phyloP scores from a whole-genome alignment of 2,797 vertebrate genomes.

The Triplophysa yarkandensis region DNA sequence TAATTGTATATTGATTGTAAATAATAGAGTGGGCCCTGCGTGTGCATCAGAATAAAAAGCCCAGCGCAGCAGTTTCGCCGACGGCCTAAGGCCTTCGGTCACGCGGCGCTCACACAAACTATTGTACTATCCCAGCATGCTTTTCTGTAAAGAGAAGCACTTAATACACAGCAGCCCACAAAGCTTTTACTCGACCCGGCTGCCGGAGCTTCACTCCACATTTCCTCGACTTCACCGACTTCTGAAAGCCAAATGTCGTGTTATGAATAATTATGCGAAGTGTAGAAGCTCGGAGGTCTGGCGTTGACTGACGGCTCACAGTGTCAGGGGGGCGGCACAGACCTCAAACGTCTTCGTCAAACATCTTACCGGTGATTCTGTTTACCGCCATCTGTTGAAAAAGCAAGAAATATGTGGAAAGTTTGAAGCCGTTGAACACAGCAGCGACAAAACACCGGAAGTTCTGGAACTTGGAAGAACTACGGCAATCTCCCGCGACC shows the following conservation, averaged over 20 bases:
- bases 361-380: background rate
- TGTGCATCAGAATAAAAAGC: slow-evolving; percentile 68
- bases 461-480: background rate
- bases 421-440: background rate
- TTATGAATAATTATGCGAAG: slow-evolving; percentile 27
- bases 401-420: background rate
- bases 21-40: slow-evolving; percentile 66
- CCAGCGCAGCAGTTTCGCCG: slow-evolving; percentile 58
- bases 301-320: slow-evolving; percentile 4
- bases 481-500: background rate
- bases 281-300: background rate
- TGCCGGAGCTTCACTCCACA: background rate
- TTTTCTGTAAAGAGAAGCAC: slow-evolving; percentile 33
- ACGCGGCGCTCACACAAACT: slow-evolving; percentile 1
- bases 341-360: background rate
- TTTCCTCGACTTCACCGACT: background rate
- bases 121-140: slow-evolving; percentile 42
- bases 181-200: too few relatives aligned
- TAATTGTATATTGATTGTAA: slow-evolving; percentile 78
- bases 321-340: background rate
- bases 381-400: slow-evolving; percentile 14
- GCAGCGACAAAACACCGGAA: background rate
- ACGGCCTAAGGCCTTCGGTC: slow-evolving; percentile 21
- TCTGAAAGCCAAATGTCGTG: slow-evolving; percentile 14
- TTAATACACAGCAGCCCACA: slow-evolving; percentile 3